Evolutionary conservation across 64 coral and sea anemone genomes (phyloP), one percentile per base, ranked within the genome.

Genomic region (Exaiptasia diaphana): DNA sequence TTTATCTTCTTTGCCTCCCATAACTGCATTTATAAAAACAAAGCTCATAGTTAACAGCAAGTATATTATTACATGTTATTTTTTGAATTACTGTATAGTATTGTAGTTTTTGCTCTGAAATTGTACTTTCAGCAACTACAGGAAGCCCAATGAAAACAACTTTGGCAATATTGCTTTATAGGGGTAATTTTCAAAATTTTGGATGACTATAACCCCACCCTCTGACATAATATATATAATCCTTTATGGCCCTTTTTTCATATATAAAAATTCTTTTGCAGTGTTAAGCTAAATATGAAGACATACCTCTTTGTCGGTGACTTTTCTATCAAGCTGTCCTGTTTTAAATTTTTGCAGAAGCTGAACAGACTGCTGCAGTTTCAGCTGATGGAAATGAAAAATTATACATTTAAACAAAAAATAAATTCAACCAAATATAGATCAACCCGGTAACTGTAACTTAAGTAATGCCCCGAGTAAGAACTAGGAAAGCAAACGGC

Each of bases 1-100:
- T 97, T 97, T 14, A 92, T 76, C 78, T 88, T 92, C 48, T 83
- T 87, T 73, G 94, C 94, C 50, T 97, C 85, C 94, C 94, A 97
- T 41, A 97, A 75, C 94, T 97, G 43, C 52, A 38, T 74, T 18
- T n/a, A 30, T 38, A 40, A 55, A 72, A 79, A 2, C 52, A 69
- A 40, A 76, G 30, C 10, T 2, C 4, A 73, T n/a, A 45, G 36
- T 40, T 62, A 20, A 56, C 17, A 24, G 7, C 20, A 38, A 22
- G 24, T 8, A 42, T 22, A 42, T n/a, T n/a, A n/a, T n/a, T n/a
- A n/a, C n/a, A n/a, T n/a, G n/a, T n/a, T n/a, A n/a, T n/a, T n/a
- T n/a, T n/a, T n/a, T n/a, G n/a, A n/a, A n/a, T n/a, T n/a, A n/a
- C n/a, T n/a, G n/a, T n/a, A n/a, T n/a, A n/a, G n/a, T n/a, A n/a